Base-by-base conservation (phyloP, 1,140 invertebrate species). In the Dysdera silvatica region DNA sequence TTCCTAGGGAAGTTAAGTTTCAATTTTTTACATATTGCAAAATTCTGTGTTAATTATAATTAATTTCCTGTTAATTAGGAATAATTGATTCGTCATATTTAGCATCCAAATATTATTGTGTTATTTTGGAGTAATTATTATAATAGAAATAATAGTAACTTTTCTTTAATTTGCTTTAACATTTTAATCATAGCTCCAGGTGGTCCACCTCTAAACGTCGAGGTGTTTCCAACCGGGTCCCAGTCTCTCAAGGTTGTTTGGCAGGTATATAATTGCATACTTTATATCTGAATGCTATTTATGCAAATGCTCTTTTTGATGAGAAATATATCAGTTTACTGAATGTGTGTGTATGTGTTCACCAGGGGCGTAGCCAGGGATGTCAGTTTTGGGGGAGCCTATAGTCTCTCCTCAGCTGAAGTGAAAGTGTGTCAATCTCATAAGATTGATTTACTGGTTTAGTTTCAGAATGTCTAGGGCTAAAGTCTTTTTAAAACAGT, bases 171-270 rank as follows among this genome's bases (percentile, higher is more conserved):
- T 35, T 41, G 24, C 3, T 45, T 1, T 23, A 20, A 29, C 26
- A 31, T 29, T 20, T n/a, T 31, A 14, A 88, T 91, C 0, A 93
- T 91, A 68, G 70, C 65, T 31, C 70, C 70, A 7, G 69, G 69
- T 52, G 71, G 69, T 12, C 68, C 71, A 10, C 78, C 78, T 14
- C 53, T 66, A 7, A 67, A 76, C 31, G 73, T 79, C 2, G 66
- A 67, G n/a, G 74, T 76, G 7, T 70, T 71, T 53, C 73, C 78
- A 7, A 73, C 74, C 2, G 74, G 74, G 3, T 78, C 77, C n/a
- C 74, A 76, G 48, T 73, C 75, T 10, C 66, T 79, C 1, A 71
- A 75, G 63, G 73, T 79, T 16, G 73, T 71, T 24, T 79, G 77
- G 77, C 72, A 73, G 53, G 66, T 67, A 26, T 52, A 33, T 51